Conservation (phyloP, 35 echinoderm and acorn worm genomes). For the Lytechinus pictus region DNA sequence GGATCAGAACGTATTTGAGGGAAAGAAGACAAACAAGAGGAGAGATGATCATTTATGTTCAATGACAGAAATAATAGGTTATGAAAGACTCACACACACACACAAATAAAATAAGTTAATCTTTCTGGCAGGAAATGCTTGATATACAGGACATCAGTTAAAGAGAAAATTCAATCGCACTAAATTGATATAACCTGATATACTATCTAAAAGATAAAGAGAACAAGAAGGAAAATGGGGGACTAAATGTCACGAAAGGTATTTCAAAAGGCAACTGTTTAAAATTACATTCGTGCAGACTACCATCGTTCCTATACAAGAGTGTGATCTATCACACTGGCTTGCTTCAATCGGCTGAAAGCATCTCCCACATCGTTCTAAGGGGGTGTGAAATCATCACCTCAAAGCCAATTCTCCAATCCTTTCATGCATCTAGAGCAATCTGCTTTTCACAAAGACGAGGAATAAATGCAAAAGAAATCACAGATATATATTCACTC, state of each 20-base stretch:
- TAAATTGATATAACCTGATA: too few relatives aligned
- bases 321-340: slow-evolving; percentile 1
- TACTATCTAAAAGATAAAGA: not conserved
- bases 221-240: not conserved
- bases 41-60: not conserved
- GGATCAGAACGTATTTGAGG: not conserved
- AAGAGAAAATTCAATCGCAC: too few relatives aligned
- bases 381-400: not conserved
- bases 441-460: not conserved
- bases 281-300: not conserved
- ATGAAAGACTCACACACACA: not conserved
- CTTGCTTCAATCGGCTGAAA: not conserved
- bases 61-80: not conserved
- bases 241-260: not conserved
- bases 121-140: not conserved
- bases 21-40: not conserved
- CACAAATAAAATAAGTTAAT: not conserved
- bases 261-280: not conserved
- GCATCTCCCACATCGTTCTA: not conserved
- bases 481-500: not conserved
- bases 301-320: not conserved
- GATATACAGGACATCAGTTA: too few relatives aligned
- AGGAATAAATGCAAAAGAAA: slow-evolving; percentile 13
- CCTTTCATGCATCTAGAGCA: not conserved
- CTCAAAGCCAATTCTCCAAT: not conserved